Evolutionary conservation across 2,888 invertebrate species (phyloP), one percentile per base, ranked within the genome.

Genomic region (Trimorus sp.): DNA sequence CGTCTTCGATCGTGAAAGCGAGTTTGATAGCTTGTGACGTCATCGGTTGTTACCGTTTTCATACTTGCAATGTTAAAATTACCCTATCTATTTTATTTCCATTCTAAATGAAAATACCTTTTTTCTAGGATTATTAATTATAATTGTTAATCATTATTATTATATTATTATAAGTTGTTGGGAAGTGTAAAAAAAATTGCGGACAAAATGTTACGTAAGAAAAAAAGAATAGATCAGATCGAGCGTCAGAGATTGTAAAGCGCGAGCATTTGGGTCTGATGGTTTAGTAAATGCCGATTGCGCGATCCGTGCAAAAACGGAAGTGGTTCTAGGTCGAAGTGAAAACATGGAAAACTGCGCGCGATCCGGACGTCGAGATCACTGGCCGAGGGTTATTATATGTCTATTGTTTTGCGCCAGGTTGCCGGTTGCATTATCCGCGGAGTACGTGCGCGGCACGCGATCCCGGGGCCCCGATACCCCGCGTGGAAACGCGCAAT

Each of bases 1-100:
- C 88, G 87, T 86, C 84, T 84, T 83, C 83, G 59, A 78, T 88
- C 86, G 89, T 87, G 88, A 89, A 89, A 89, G 89, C 85, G 84
- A 59, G 40, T 54, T 82, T 74, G 73, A 40, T 45, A 79, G 60
- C 87, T 89, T 89, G 85, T 87, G 88, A 87, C 88, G 88, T 82
- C 76, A 5, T 42, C 40, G 16, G 26, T 4, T 26, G 26, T 26
- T 26, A 26, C 26, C 26, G 26, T 26, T 26, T 26, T 26, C 26
- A 4, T 26, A 26, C 26, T 26, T 26, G 1, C 26, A 26, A 26
- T 26, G 26, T 26, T 26, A 26, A 26, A 26, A 26, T 3, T 3
- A 3, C 26, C 26, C 4, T 26, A 26, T 3, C 26, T 4, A 26
- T 26, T 26, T 26, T 26, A 26, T 26, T 26, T 26, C 26, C 26